These are phyloP conservation scores for Pseudopodoces humilis DNA, from an alignment of 2,113 vertebrate species.

Conservation along the genomic window DNA sequence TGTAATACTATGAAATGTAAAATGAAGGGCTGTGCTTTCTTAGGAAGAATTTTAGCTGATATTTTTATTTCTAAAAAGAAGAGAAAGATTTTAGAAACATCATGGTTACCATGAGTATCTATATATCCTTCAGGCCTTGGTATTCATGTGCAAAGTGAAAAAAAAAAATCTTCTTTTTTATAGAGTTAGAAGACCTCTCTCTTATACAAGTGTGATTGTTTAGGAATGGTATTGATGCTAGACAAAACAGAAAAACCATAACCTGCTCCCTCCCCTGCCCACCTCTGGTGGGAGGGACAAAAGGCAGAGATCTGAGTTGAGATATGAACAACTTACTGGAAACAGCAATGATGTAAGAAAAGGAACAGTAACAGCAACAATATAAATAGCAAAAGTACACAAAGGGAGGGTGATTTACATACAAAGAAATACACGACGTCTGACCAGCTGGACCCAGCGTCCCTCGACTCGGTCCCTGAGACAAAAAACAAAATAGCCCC, in stretches of 20 bases:
- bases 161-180: rapidly evolving
- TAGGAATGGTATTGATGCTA: not conserved
- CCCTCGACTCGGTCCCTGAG: rapidly evolving
- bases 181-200: not conserved
- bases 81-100: not conserved
- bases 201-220: not conserved
- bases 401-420: not conserved
- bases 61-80: not conserved
- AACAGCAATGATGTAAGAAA: not conserved
- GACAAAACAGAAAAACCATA: rapidly evolving
- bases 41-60: not conserved
- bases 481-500: not conserved
- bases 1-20: not conserved
- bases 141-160: not conserved
- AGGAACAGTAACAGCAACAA: not conserved
- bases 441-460: rapidly evolving
- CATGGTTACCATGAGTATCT: not conserved
- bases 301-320: not conserved
- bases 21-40: not conserved
- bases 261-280: not conserved
- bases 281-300: not conserved
- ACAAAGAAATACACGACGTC: rapidly evolving
- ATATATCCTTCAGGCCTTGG: not conserved
- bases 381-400: not conserved
- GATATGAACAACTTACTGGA: not conserved